Percentiles rank a stretch among this genome's conserved stretches.
phyloP scores from a whole-genome alignment of 2,113 vertebrate genomes.

The Prionailurus bengalensis region DNA sequence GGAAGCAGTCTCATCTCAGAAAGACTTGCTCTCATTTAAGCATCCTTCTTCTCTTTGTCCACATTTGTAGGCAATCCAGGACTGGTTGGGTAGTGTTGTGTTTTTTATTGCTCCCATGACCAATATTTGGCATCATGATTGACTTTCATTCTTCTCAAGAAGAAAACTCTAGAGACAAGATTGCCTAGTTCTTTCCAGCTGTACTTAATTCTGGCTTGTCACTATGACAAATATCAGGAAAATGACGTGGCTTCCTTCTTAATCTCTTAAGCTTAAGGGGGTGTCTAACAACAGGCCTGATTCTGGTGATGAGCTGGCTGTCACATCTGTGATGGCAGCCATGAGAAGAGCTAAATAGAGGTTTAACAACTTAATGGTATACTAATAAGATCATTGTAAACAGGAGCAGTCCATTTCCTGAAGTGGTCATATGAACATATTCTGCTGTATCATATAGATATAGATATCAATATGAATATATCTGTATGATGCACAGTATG shows the following conservation, averaged over 20 bases:
- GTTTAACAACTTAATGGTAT: not conserved
- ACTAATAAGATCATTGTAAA: not conserved
- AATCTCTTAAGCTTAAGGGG: not conserved
- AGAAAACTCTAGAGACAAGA: not conserved
- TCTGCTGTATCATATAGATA: not conserved
- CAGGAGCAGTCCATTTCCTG: not conserved
- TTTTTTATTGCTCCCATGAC: not conserved
- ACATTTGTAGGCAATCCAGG: not conserved
- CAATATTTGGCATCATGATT: not conserved
- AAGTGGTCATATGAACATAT: not conserved
- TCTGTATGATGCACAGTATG: not conserved
- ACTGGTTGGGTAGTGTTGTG: not conserved
- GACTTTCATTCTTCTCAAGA: not conserved
- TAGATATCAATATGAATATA: not conserved
- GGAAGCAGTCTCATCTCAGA: not conserved
- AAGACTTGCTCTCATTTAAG: not conserved
- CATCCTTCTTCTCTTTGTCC: not conserved
- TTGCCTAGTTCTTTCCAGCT: not conserved
- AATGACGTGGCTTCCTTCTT: conserved; percentile 43
- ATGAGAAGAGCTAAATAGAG: not conserved
- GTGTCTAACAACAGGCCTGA: not conserved
- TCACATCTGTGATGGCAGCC: not conserved
- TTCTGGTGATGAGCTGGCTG: not conserved
- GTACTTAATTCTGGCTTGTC: conserved; percentile 1
- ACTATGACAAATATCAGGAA: conserved; percentile 34